A percentile compares a stretch with the other conserved stretches of the same genome.
These are phyloP conservation scores for Nymphicus hollandicus DNA, from an alignment of 2,113 vertebrate genomes.

Conservation along the genomic window DNA sequence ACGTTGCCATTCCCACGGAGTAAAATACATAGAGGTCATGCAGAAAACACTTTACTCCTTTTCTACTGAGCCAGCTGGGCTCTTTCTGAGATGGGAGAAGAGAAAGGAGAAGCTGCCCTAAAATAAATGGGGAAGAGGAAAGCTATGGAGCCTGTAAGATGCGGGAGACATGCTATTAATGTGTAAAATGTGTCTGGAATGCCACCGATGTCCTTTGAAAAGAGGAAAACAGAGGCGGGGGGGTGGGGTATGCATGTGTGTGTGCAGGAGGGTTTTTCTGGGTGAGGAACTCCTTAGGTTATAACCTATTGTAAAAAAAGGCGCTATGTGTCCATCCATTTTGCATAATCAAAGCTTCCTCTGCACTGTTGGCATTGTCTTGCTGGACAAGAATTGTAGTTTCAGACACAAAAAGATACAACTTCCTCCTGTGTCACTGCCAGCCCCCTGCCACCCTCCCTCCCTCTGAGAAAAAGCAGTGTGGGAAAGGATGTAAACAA, in stretches of 20 bases:
- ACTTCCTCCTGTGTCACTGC: not conserved
- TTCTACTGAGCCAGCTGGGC: not conserved
- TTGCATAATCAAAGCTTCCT: conserved; percentile 57
- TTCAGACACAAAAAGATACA: not conserved
- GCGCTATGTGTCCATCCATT: conserved; percentile 46
- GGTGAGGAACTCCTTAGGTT: conserved; percentile 36
- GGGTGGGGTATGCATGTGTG: not conserved
- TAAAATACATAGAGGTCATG: conserved; percentile 71
- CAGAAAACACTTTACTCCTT: conserved; percentile 58
- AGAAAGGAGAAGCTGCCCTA: conserved; percentile 2
- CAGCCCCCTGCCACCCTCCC: not conserved
- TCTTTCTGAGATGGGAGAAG: not conserved
- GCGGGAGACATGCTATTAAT: conserved; percentile 4
- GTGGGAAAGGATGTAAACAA: not conserved
- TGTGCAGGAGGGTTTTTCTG: not conserved
- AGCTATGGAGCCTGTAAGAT: conserved; percentile 46
- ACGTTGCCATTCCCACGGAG: conserved; percentile 40
- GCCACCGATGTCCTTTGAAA: conserved; percentile 11
- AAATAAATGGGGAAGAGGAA: not conserved
- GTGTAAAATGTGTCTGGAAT: conserved; percentile 10
- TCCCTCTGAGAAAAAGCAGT: not conserved
- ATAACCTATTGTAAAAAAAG: conserved; percentile 27
- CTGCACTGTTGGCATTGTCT: conserved; percentile 45
- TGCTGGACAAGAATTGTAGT: conserved; percentile 31
- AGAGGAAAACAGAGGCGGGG: not conserved